phyloP scores from a whole-genome alignment of 30 jellyfish, hydroid and myxozoan genomes.

The Turritopsis rubra region DNA sequence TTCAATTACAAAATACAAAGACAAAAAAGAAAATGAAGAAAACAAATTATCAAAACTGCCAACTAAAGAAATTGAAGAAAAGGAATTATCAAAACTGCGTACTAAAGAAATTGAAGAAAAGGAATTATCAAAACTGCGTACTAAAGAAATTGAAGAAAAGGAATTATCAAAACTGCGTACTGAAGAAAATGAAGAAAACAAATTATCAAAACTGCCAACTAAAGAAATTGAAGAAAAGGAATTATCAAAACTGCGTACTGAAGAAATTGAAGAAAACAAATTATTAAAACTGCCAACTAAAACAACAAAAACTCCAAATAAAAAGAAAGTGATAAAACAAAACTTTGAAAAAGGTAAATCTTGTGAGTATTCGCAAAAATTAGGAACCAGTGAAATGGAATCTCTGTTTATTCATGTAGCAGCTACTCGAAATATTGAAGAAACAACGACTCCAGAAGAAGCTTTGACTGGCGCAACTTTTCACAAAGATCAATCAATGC shows the following conservation, averaged over 20 bases:
- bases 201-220: neutral
- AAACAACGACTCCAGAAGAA: neutral
- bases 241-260: neutral
- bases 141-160: neutral
- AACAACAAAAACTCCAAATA: too few relatives aligned
- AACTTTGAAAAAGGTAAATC: too few relatives aligned
- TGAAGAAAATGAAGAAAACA: neutral
- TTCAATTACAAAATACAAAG: too few relatives aligned
- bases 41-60: neutral
- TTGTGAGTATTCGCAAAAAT: too few relatives aligned
- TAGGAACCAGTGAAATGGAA: too few relatives aligned
- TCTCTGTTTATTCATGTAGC: too few relatives aligned
- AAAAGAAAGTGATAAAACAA: too few relatives aligned
- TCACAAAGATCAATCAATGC: neutral
- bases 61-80: neutral
- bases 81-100: neutral
- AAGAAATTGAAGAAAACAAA: neutral
- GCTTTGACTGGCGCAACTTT: neutral
- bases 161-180: neutral
- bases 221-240: neutral
- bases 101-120: neutral
- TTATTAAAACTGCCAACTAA: neutral
- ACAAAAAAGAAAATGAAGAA: neutral
- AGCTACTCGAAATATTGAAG: neutral
- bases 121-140: neutral